phyloP scores from a whole-genome alignment of 2,113 vertebrate species.

The Oreochromis niloticus region DNA sequence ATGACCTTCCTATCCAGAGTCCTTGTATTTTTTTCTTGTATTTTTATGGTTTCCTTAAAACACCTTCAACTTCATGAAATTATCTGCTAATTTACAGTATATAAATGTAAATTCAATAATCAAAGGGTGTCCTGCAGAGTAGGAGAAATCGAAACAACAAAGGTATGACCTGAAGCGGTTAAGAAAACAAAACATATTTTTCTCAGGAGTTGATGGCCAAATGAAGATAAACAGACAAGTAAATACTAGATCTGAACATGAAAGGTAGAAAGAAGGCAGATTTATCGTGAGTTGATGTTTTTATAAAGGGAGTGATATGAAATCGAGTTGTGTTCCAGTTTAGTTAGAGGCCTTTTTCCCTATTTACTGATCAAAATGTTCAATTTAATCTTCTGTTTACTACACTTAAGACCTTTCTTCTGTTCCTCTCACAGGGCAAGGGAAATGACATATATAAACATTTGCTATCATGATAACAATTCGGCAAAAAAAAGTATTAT shows the following conservation, averaged over 20 bases:
- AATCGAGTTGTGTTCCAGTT: background rate
- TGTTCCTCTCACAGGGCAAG: background rate
- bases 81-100: background rate
- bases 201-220: background rate
- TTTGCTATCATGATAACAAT: background rate
- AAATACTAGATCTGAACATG: background rate
- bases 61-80: background rate
- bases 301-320: background rate
- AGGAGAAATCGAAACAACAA: background rate
- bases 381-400: background rate
- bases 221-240: background rate
- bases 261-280: background rate
- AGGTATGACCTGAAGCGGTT: background rate
- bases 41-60: background rate
- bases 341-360: background rate
- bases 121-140: background rate
- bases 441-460: background rate
- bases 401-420: background rate
- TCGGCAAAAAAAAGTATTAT: constrained; percentile 11
- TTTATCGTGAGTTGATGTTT: background rate
- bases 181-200: background rate
- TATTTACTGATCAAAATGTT: background rate
- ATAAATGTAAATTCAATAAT: background rate
- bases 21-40: background rate
- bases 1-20: background rate